Evolutionary conservation across 2,888 invertebrate genomes (phyloP), one percentile per base, ranked within the genome.

Genomic region (Hydrotaea cyrtoneurina): DNA sequence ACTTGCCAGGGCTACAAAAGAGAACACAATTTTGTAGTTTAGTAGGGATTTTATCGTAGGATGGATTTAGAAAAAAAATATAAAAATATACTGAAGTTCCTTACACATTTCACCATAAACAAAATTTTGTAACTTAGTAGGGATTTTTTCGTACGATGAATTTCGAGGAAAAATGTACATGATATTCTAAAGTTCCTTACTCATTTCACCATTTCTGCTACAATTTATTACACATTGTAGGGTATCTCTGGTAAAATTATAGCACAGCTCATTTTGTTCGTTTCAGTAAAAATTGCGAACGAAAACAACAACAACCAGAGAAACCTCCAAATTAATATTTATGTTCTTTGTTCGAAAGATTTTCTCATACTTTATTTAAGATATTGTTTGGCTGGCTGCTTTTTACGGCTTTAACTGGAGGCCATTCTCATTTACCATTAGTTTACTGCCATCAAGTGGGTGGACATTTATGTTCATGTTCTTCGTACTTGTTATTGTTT

Each of bases 381-480:
- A 59, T 39, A 1, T 64, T 31, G 36, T 0, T n/a, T 50, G 50
- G 46, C 7, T 31, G 7, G 31, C 31, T 31, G n/a, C n/a, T 69
- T 26, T 69, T 26, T 39, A 39, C 26, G 7, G 17, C 69, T 43
- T 69, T 39, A 43, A 69, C 19, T 69, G 19, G 13, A 39, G 43
- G 69, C 59, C 59, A 59, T 59, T 59, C 59, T 4, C 59, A 59
- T 23, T 59, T 59, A 39, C 69, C 46, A 69, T 39, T 46, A 39
- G 43, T 69, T 64, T 46, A 69, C 11, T 15, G 69, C 17, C 39
- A 69, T 21, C 69, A 69, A 39, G 69, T 69, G 69, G 69, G 69
- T 39, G 69, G 69, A 69, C 69, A 69, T 69, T 69, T 39, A 69
- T 69, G 69, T 39, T 69, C 46, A 17, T 46, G 39, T 69, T 36